Percentiles rank a stretch among this genome's conserved stretches.
Conservation (phyloP, 2,797 vertebrate genomes). For the Toxotes lorentzi region DNA sequence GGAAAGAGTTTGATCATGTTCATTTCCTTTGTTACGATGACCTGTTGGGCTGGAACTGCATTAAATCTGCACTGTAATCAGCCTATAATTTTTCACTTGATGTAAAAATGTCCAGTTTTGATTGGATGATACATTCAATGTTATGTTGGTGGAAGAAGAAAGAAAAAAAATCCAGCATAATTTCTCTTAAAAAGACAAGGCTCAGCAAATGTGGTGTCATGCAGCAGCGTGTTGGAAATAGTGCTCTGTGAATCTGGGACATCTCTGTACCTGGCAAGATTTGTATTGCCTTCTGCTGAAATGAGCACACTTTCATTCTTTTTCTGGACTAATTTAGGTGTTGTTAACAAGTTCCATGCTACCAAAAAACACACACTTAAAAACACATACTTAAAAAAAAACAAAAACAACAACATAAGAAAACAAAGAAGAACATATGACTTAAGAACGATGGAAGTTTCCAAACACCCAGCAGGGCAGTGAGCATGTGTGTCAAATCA, state of each 20-base stretch:
- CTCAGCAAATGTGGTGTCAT: slow-evolving; percentile 46
- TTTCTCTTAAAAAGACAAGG: slow-evolving; percentile 35
- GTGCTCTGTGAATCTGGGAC: slow-evolving; percentile 74
- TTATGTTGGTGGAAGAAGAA: not conserved
- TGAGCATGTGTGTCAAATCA: slow-evolving; percentile 77
- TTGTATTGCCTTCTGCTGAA: slow-evolving; percentile 60
- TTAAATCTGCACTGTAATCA: not conserved
- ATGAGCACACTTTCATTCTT: slow-evolving; percentile 59
- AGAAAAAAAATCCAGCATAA: not conserved
- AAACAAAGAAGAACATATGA: slow-evolving; percentile 36
- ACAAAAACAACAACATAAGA: too few species aligned
- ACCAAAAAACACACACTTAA: slow-evolving; percentile 9
- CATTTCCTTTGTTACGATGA: not conserved
- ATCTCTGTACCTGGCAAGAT: slow-evolving; percentile 73
- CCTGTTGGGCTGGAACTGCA: not conserved
- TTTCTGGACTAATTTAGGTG: slow-evolving; percentile 62
- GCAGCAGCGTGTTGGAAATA: slow-evolving; percentile 53
- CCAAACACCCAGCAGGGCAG: slow-evolving; percentile 69
- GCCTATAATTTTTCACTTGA: too few species aligned
- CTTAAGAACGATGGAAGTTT: slow-evolving; percentile 45
- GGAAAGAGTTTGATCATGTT: not conserved
- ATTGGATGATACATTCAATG: slow-evolving; percentile 16
- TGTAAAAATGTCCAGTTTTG: not conserved
- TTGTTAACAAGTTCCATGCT: slow-evolving; percentile 48
- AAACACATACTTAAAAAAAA: not conserved